These are phyloP conservation scores for Menura novaehollandiae DNA, from an alignment of 2,113 vertebrate species.

Conservation along the genomic window DNA sequence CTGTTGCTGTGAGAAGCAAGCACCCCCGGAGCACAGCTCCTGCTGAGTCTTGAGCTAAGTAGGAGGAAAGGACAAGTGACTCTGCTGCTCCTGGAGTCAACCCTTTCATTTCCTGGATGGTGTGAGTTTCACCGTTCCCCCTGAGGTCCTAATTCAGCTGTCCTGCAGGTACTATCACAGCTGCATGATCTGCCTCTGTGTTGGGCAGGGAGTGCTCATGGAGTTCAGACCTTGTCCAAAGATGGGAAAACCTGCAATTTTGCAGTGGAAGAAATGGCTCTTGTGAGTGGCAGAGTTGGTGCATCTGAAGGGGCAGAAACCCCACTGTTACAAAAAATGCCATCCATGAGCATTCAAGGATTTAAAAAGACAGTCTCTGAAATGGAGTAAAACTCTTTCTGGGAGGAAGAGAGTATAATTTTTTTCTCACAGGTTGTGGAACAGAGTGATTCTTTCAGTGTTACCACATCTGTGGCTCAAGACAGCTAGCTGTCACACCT, in stretches of 20 bases:
- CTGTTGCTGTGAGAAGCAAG: background rate
- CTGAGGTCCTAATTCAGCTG: background rate
- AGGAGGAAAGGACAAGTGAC: background rate
- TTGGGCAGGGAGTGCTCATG: background rate
- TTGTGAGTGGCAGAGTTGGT: background rate
- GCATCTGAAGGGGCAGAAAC: background rate
- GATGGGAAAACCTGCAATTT: background rate
- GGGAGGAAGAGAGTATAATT: background rate
- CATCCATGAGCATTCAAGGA: background rate
- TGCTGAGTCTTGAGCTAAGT: background rate
- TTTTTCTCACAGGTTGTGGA: background rate
- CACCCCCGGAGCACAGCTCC: background rate
- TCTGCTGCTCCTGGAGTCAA: background rate
- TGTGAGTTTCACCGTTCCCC: background rate
- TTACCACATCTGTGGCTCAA: background rate
- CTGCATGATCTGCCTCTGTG: background rate
- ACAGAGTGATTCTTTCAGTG: background rate
- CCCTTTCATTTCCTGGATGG: background rate
- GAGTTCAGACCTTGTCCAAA: background rate
- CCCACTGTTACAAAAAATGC: background rate
- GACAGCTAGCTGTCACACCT: background rate
- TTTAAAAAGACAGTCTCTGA: background rate
- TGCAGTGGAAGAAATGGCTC: background rate
- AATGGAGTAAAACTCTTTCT: background rate
- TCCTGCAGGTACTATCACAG: background rate